phyloP scores from a whole-genome alignment of 2,888 invertebrate genomes.

The Cheilosia pagana region DNA sequence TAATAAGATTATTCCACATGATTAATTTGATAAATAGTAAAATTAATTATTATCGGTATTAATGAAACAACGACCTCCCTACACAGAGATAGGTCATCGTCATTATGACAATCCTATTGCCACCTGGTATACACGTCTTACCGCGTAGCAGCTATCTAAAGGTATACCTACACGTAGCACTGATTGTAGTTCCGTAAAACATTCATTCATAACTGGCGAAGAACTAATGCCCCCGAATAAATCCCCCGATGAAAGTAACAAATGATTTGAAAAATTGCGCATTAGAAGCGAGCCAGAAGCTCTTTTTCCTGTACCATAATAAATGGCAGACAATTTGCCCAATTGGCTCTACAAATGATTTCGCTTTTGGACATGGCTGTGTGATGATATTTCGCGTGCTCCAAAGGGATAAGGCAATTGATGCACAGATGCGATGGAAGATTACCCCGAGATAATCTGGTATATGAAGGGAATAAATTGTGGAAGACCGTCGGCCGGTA shows the following conservation, averaged over 20 bases:
- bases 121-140: constrained; percentile 52
- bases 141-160: constrained; percentile 12
- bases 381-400: constrained; percentile 46
- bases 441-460: constrained; percentile 67
- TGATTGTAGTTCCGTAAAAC: constrained; percentile 4
- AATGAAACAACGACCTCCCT: constrained; percentile 19
- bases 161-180: background rate
- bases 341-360: constrained; percentile 71
- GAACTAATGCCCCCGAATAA: constrained; percentile 67
- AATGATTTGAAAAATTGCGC: constrained; percentile 75
- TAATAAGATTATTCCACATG: too few species aligned
- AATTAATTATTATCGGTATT: constrained; percentile 48
- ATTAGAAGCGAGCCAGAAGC: constrained; percentile 69
- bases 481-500: constrained; percentile 26
- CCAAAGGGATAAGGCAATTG: constrained; percentile 41
- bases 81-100: constrained; percentile 35
- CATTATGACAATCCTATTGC: constrained; percentile 61
- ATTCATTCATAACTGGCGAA: constrained; percentile 66
- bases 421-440: constrained; percentile 66
- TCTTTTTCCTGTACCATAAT: constrained; percentile 46
- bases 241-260: constrained; percentile 72
- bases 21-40: background rate
- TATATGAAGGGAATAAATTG: constrained; percentile 37
- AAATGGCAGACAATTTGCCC: constrained; percentile 69
- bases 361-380: constrained; percentile 39